Evolutionary conservation across 2,888 invertebrate genomes (phyloP).

Genomic region (Athalia rosae): DNA sequence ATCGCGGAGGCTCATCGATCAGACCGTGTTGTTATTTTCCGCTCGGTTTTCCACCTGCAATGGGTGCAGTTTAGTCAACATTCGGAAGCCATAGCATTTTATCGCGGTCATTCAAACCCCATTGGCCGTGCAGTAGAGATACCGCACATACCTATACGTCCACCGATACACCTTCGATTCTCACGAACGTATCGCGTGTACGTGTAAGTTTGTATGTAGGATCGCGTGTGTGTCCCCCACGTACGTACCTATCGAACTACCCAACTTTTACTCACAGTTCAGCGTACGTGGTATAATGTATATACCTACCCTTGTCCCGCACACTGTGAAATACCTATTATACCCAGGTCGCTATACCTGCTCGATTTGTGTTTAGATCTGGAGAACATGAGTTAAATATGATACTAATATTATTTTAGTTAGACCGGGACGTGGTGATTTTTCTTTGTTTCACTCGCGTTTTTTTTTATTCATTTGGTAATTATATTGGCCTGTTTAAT

Average conservation of each 20-base stretch:
- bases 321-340: not conserved
- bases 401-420: too few species aligned
- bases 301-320: not conserved
- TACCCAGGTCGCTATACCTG: not conserved
- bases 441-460: too few species aligned
- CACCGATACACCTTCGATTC: constrained; percentile 38
- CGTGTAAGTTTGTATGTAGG: not conserved
- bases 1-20: constrained; percentile 56
- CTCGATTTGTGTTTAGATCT: constrained; percentile 20
- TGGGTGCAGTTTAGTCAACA: constrained; percentile 73
- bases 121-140: constrained; percentile 73
- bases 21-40: constrained; percentile 69
- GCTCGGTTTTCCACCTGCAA: constrained; percentile 73
- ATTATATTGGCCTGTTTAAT: too few species aligned
- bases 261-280: not conserved
- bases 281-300: too few species aligned
- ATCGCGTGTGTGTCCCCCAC: too few species aligned
- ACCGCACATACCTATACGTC: constrained; percentile 69
- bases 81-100: constrained; percentile 73
- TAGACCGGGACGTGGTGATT: too few species aligned
- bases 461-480: too few species aligned
- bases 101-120: constrained; percentile 73
- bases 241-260: not conserved
- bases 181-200: constrained; percentile 7
- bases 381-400: too few species aligned